Evolutionary conservation across 2,797 vertebrate species (phyloP).

Genomic region (Hypotaenidia okinawae): DNA sequence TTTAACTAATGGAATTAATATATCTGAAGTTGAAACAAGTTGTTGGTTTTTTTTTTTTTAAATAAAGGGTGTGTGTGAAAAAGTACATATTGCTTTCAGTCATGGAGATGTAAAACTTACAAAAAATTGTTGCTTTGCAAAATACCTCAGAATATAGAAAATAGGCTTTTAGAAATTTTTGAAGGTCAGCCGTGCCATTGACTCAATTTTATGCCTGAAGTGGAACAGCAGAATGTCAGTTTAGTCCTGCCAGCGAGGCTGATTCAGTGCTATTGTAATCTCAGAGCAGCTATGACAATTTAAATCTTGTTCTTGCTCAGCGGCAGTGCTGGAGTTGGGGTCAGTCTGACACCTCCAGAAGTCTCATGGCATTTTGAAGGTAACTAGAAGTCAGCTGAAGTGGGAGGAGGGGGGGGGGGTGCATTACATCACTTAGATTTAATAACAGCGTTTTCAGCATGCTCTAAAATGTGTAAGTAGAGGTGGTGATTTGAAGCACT

Average conservation of each 20-base stretch:
- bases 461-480: not conserved
- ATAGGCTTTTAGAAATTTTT: not conserved
- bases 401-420: too few species aligned
- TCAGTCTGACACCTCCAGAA: slow-evolving; percentile 24
- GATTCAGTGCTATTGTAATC: not conserved
- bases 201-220: not conserved
- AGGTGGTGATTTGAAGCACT: not conserved
- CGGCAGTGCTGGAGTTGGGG: not conserved
- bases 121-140: not conserved
- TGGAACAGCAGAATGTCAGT: not conserved
- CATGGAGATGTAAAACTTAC: not conserved
- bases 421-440: not conserved
- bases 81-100: not conserved
- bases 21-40: not conserved
- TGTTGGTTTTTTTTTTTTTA: not conserved
- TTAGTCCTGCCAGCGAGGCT: not conserved
- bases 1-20: not conserved
- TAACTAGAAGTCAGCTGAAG: not conserved
- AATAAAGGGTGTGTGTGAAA: not conserved
- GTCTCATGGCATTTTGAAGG: not conserved
- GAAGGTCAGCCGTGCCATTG: not conserved
- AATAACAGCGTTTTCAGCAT: not conserved
- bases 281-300: not conserved
- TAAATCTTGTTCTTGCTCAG: not conserved
- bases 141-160: not conserved